These are phyloP conservation scores for Ophioderma brevispina DNA, from an alignment of 35 echinoderm and acorn worm species.

Conservation along the genomic window DNA sequence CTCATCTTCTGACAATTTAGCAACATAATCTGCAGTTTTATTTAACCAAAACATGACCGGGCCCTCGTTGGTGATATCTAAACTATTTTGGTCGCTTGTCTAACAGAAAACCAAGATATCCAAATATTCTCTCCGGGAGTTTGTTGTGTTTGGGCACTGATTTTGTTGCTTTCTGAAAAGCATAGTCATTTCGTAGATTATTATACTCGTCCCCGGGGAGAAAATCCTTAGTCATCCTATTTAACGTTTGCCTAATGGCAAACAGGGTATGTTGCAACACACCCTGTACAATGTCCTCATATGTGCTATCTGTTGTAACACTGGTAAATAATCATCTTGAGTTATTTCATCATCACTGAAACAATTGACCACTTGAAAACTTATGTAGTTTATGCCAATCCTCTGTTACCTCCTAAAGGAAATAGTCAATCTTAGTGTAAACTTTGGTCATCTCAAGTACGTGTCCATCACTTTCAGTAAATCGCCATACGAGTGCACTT, in stretches of 20 bases:
- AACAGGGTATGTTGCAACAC: not conserved
- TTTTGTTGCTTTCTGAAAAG: not conserved
- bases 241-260: not conserved
- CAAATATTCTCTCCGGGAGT: conserved; percentile 12
- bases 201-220: too few relatives aligned
- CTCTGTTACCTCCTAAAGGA: not conserved
- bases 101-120: conserved; percentile 30
- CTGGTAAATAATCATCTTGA: too few relatives aligned
- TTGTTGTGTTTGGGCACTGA: conserved; percentile 16
- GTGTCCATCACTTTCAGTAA: not conserved
- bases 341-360: not conserved
- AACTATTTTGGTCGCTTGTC: conserved; percentile 28
- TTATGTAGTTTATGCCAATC: not conserved
- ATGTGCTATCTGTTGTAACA: not conserved
- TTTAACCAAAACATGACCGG: conserved; percentile 40
- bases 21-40: not conserved
- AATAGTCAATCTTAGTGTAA: not conserved
- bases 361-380: not conserved
- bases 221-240: not conserved
- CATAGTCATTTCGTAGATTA: not conserved
- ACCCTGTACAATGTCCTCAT: not conserved
- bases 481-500: not conserved
- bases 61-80: conserved; percentile 39
- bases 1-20: too few relatives aligned
- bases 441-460: not conserved